Conservation (phyloP, 2,888 invertebrate species). For the Eustalomyia histrio region DNA sequence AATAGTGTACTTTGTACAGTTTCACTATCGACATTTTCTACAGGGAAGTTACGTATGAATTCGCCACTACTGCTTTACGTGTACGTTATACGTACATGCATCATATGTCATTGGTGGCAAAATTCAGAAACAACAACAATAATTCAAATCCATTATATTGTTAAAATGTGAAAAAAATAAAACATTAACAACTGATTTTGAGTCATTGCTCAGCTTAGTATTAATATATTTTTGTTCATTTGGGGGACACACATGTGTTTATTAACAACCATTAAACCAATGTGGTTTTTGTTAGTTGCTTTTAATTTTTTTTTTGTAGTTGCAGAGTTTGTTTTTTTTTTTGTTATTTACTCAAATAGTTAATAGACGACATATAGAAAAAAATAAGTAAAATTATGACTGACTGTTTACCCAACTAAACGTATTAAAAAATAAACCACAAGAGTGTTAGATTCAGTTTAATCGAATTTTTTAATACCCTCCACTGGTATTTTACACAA, state of each 20-base stretch:
- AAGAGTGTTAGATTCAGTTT: neutral
- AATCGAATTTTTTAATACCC: neutral
- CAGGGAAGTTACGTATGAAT: neutral
- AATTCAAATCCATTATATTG: slow-evolving; percentile 58
- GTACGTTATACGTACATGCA: slow-evolving; percentile 32
- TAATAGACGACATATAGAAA: slow-evolving; percentile 38
- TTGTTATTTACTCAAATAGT: slow-evolving; percentile 42
- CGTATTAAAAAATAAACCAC: neutral
- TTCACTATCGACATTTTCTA: too few species aligned
- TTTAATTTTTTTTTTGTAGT: slow-evolving; percentile 39
- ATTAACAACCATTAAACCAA: slow-evolving; percentile 60
- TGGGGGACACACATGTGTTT: slow-evolving; percentile 62
- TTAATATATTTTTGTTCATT: too few species aligned
- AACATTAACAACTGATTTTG: slow-evolving; percentile 45
- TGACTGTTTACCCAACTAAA: slow-evolving; percentile 14
- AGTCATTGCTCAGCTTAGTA: slow-evolving; percentile 43
- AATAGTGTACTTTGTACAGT: too few species aligned
- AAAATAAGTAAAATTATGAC: slow-evolving; percentile 22
- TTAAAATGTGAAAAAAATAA: slow-evolving; percentile 1
- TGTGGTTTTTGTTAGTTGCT: slow-evolving; percentile 44
- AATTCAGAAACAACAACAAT: slow-evolving; percentile 43
- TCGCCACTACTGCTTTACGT: neutral
- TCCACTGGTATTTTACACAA: neutral
- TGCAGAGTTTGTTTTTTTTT: slow-evolving; percentile 2
- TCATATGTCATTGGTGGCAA: slow-evolving; percentile 58